These are phyloP conservation scores for Oryctolagus cuniculus DNA, from an alignment of 2,113 vertebrate genomes.

Conservation along the genomic window mOryCun1.1 NC_091450.1:49475001-49475500, in stretches of 20 bases:
- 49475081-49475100: background rate
- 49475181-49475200: constrained; percentile 29
- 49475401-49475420: background rate
- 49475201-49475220: background rate
- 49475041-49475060: background rate
- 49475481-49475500: accelerated
- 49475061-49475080: background rate
- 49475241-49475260: background rate
- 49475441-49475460: background rate
- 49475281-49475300: background rate
- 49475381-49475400: constrained; percentile 13
- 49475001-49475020: background rate
- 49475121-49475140: background rate
- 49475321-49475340: background rate
- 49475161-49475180: constrained; percentile 63
- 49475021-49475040: background rate
- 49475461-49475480: background rate
- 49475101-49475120: background rate
- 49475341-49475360: background rate
- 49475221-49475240: constrained; percentile 30
- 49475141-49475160: constrained; percentile 26
- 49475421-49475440: background rate
- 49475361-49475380: background rate
- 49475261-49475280: background rate
- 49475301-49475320: background rate